Evolutionary conservation across 2,113 vertebrate genomes (phyloP).

Genomic region (Anas platyrhynchos): DNA sequence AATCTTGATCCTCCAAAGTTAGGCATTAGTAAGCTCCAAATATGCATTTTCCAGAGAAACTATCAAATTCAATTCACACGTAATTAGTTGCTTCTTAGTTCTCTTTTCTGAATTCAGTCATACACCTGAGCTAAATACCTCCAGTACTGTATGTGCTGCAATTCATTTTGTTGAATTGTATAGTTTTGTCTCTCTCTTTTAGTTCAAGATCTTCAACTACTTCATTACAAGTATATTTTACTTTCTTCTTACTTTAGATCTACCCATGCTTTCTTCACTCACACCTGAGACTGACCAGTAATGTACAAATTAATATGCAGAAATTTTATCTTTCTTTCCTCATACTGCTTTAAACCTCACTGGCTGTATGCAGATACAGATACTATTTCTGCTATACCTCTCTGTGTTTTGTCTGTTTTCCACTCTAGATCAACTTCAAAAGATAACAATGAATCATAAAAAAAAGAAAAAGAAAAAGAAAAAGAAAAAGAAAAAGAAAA

Average conservation of each 20-base stretch:
- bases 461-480: not conserved
- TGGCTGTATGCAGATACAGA: not conserved
- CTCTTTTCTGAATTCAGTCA: not conserved
- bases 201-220: not conserved
- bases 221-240: not conserved
- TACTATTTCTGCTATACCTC: not conserved
- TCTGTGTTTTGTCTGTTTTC: not conserved
- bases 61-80: not conserved
- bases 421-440: not conserved
- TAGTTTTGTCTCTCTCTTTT: not conserved
- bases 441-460: not conserved
- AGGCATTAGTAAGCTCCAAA: not conserved
- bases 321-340: not conserved
- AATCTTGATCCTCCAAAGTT: not conserved
- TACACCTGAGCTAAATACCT: not conserved
- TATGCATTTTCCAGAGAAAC: not conserved
- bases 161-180: not conserved
- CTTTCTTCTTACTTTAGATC: not conserved
- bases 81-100: not conserved
- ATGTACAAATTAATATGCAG: not conserved
- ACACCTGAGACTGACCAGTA: not conserved
- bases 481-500: not conserved
- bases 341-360: not conserved
- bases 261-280: not conserved
- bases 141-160: not conserved